Percentiles rank a stretch among this genome's conserved stretches.
Conservation (phyloP, 2,797 vertebrate genomes). For the Anguilla marmorata region DNA sequence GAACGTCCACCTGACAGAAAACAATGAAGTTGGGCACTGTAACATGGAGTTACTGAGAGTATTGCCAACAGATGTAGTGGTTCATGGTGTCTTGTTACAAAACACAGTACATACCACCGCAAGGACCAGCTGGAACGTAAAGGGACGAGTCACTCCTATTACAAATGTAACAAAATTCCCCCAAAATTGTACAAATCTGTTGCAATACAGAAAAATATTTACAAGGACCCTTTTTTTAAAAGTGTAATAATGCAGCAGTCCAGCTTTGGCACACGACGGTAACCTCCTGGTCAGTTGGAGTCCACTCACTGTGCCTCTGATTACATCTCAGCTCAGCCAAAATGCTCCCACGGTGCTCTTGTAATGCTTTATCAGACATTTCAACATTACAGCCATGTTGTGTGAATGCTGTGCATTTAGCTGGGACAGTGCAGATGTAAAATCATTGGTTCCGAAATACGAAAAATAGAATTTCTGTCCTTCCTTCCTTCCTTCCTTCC, state of each 20-base stretch:
- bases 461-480: conserved; percentile 45
- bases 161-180: conserved; percentile 83
- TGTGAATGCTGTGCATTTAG: conserved; percentile 49
- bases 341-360: conserved; percentile 42
- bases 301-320: conserved; percentile 59
- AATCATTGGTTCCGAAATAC: conserved; percentile 55
- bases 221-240: conserved; percentile 72
- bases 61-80: conserved; percentile 64
- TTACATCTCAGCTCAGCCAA: conserved; percentile 53
- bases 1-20: conserved; percentile 22
- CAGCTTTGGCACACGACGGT: conserved; percentile 87
- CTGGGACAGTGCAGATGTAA: conserved; percentile 60
- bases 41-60: conserved; percentile 59
- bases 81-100: conserved; percentile 64
- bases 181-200: conserved; percentile 80
- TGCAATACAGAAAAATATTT: conserved; percentile 79
- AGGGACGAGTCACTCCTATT: conserved; percentile 70
- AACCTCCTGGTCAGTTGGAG: conserved; percentile 58
- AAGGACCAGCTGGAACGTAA: conserved; percentile 42
- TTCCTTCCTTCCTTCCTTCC: conserved; percentile 42
- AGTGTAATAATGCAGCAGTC: conserved; percentile 75
- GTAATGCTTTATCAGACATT: conserved; percentile 30
- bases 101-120: conserved; percentile 55
- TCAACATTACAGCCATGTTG: conserved; percentile 33
- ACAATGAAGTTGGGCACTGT: conserved; percentile 36